A percentile compares a stretch with the other conserved stretches of the same genome.
phyloP scores from a whole-genome alignment of 2,113 vertebrate genomes.

The Dipodomys merriami region DNA sequence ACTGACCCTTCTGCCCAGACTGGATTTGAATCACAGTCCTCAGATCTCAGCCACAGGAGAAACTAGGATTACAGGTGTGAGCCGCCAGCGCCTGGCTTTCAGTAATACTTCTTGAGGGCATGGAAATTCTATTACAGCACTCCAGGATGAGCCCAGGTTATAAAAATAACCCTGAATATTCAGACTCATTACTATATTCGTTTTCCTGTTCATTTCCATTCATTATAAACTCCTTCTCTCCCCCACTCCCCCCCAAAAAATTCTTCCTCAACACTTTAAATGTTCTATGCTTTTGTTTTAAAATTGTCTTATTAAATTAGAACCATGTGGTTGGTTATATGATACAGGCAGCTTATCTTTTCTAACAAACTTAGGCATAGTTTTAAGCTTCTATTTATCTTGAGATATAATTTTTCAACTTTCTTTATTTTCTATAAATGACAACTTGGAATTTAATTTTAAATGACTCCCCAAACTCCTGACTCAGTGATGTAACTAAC shows the following conservation, averaged over 20 bases:
- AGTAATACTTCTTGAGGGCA: constrained; percentile 21
- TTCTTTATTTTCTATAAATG: constrained; percentile 13
- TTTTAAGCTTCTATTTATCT: constrained; percentile 7
- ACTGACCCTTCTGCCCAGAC: too few species aligned
- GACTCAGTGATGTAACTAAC: constrained; percentile 33
- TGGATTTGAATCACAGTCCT: too few species aligned
- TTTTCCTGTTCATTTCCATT: constrained; percentile 15
- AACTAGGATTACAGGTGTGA: not conserved
- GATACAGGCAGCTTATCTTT: not conserved
- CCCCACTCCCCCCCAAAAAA: not conserved
- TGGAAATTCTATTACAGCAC: not conserved
- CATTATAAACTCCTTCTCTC: constrained; percentile 10
- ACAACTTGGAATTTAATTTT: constrained; percentile 43
- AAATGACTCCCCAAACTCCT: constrained; percentile 39
- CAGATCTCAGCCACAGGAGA: not conserved
- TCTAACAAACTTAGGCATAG: not conserved
- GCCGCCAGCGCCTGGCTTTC: not conserved
- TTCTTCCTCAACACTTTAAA: not conserved
- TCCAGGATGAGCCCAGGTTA: constrained; percentile 4
- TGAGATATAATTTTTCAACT: not conserved
- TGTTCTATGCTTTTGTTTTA: not conserved
- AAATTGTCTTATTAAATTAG: not conserved
- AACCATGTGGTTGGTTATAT: not conserved
- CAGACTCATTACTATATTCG: not conserved
- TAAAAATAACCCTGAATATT: constrained; percentile 40